phyloP scores from a whole-genome alignment of 2,888 invertebrate genomes.

The Clanis bilineata region DNA sequence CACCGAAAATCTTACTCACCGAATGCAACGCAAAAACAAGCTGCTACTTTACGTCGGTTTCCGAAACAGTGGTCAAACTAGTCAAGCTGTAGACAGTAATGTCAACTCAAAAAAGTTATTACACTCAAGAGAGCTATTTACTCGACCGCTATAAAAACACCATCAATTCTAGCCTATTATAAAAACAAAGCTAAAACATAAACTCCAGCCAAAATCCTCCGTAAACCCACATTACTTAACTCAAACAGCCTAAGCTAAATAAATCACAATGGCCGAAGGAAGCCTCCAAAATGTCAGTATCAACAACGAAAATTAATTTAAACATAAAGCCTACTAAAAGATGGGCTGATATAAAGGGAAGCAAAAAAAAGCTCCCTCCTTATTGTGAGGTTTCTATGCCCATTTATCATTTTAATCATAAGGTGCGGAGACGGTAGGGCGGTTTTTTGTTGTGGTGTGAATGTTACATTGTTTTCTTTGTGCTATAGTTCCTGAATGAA shows the following conservation, averaged over 20 bases:
- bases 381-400: constrained; percentile 56
- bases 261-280: constrained; percentile 20
- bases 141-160: neutral
- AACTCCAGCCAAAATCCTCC: neutral
- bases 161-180: neutral
- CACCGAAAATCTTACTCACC: no score
- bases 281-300: constrained; percentile 23
- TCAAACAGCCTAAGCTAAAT: constrained; percentile 21
- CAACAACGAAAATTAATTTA: constrained; percentile 40
- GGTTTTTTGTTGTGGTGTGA: neutral
- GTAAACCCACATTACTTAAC: neutral
- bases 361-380: constrained; percentile 46
- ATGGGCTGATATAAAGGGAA: constrained; percentile 32
- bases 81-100: no score
- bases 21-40: no score
- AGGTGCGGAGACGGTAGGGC: constrained; percentile 3
- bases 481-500: neutral
- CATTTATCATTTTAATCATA: constrained; percentile 54
- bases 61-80: no score
- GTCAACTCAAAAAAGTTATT: no score
- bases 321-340: constrained; percentile 33
- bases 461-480: neutral
- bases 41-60: no score
- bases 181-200: neutral
- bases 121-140: no score